These are phyloP conservation scores for Pseudonaja textilis DNA, from an alignment of 2,113 vertebrate genomes.

Conservation along the genomic window DNA sequence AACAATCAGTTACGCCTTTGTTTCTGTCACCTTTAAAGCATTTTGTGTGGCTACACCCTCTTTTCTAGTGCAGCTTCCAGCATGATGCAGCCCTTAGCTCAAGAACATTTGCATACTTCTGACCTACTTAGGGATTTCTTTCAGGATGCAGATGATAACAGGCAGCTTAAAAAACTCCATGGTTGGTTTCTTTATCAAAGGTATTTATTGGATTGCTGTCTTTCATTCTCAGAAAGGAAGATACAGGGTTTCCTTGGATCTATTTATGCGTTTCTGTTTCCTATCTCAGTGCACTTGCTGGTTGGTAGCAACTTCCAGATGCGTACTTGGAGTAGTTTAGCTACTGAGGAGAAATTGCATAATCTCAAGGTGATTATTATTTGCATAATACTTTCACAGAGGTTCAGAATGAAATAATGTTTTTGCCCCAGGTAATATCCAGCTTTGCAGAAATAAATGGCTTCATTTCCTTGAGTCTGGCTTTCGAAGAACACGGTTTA, in stretches of 20 bases:
- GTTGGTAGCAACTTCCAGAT: not conserved
- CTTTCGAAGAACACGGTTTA: not conserved
- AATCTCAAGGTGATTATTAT: accelerated
- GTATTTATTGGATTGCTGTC: not conserved
- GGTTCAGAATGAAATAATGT: conserved; percentile 2
- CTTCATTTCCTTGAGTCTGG: not conserved
- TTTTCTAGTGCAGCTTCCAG: not conserved
- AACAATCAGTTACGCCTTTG: not conserved
- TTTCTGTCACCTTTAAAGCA: not conserved
- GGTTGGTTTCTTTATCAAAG: not conserved
- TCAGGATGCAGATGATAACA: not conserved
- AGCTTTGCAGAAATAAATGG: conserved; percentile 25
- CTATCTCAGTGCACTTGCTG: not conserved
- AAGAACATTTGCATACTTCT: not conserved
- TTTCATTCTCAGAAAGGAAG: not conserved
- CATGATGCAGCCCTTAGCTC: not conserved
- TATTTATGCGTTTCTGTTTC: not conserved
- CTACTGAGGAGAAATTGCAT: not conserved
- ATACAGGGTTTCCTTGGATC: not conserved
- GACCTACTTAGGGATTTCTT: not conserved
- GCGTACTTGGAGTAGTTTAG: not conserved
- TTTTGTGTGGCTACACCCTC: not conserved
- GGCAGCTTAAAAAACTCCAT: not conserved
- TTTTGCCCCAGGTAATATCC: conserved; percentile 6
- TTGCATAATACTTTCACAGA: not conserved